Evolutionary conservation across 1,140 invertebrate species (phyloP).

Genomic region (Heliothis subflexa): DNA sequence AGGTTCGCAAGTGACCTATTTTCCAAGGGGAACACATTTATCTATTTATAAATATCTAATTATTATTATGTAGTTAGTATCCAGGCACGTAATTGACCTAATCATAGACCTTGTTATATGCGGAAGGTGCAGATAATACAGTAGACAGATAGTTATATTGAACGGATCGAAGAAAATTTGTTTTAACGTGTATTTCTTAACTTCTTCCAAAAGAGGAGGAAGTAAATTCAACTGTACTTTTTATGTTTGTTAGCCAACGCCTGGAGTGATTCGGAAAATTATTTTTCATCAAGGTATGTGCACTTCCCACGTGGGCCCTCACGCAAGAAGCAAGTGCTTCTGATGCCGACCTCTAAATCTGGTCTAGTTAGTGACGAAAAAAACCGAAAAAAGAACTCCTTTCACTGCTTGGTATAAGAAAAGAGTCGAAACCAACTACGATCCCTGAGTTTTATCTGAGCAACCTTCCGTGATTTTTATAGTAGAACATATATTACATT

Average conservation of each 20-base stretch:
- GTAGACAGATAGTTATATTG: background rate
- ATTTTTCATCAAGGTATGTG: no score
- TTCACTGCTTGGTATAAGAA: background rate
- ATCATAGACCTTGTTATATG: slow-evolving; percentile 18
- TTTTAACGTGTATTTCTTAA: background rate
- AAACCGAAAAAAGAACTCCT: background rate
- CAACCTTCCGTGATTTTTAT: background rate
- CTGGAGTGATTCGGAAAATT: no score
- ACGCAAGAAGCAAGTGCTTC: no score
- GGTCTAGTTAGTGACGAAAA: no score
- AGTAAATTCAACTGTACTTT: no score
- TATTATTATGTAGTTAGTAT: background rate
- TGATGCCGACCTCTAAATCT: no score
- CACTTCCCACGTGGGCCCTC: no score
- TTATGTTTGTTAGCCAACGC: no score
- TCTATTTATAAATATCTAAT: background rate
- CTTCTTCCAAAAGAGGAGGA: background rate
- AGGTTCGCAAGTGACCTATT: slow-evolving; percentile 37
- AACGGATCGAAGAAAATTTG: background rate
- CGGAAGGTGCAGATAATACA: background rate
- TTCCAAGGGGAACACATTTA: slow-evolving; percentile 29
- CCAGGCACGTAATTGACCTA: background rate
- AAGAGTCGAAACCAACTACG: background rate
- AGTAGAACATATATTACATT: background rate
- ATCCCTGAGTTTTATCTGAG: slow-evolving; percentile 12